Evolutionary conservation across 2,113 vertebrate species (phyloP).

Genomic region (Terrapene triunguis): DNA sequence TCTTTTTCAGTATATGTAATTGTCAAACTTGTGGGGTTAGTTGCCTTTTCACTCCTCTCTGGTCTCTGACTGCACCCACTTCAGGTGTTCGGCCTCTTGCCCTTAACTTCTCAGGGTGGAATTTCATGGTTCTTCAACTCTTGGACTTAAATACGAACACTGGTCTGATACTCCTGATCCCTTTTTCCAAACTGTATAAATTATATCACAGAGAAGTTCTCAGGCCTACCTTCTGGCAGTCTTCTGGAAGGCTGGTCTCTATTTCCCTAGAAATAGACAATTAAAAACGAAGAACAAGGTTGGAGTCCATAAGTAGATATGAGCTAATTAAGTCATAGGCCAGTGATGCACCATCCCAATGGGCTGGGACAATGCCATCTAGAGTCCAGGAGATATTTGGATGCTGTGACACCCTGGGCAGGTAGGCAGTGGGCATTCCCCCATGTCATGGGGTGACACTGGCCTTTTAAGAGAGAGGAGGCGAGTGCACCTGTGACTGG

Average conservation of each 20-base stretch:
- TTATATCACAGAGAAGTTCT: neutral
- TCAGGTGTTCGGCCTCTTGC: no score
- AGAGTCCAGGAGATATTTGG: neutral
- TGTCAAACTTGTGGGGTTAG: no score
- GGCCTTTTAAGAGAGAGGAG: no score
- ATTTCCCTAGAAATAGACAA: accelerated
- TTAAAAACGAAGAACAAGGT: neutral
- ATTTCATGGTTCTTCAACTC: neutral
- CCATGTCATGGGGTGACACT: no score
- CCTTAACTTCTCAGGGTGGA: no score
- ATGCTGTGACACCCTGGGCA: neutral
- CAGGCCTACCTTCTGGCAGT: neutral
- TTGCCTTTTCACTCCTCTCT: no score
- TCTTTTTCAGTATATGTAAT: no score
- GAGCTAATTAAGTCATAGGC: accelerated
- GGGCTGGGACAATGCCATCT: neutral
- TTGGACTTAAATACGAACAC: conserved; percentile 25
- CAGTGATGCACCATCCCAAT: neutral
- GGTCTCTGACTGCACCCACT: no score
- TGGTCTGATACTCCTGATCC: conserved; percentile 8
- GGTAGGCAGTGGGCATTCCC: accelerated
- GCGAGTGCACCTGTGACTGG: no score
- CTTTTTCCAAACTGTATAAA: neutral
- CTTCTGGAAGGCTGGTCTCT: neutral
- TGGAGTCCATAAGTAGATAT: accelerated